Evolutionary conservation across 2,888 invertebrate genomes (phyloP).

Genomic region (Xanthorhoe designata): DNA sequence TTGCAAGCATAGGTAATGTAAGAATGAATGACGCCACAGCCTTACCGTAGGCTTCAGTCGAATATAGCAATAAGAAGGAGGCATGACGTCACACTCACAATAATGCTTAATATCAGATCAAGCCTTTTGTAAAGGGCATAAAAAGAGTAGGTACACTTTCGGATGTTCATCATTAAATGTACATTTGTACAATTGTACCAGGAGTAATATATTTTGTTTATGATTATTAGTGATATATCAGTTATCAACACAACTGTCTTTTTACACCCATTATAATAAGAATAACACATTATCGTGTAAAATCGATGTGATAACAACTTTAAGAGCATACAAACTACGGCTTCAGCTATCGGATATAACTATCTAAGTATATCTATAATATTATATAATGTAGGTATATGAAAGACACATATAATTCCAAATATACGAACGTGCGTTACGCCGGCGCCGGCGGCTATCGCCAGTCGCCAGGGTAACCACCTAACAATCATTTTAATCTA

Average conservation of each 20-base stretch:
- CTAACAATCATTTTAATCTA: constrained; percentile 21
- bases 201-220: not conserved
- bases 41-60: not conserved
- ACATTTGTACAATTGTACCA: constrained; percentile 4
- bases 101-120: constrained; percentile 3
- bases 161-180: not conserved
- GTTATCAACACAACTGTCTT: constrained; percentile 13
- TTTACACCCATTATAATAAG: constrained; percentile 25
- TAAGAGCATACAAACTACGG: constrained; percentile 43
- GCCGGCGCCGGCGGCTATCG: constrained; percentile 38
- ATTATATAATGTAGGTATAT: constrained; percentile 37
- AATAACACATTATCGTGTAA: constrained; percentile 43
- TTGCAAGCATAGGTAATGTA: not conserved
- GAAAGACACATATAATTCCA: constrained; percentile 50
- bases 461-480: constrained; percentile 45
- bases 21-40: not conserved
- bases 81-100: constrained; percentile 19
- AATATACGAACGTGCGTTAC: constrained; percentile 43
- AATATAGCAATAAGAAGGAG: not conserved
- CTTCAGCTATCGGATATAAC: constrained; percentile 50
- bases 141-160: constrained; percentile 19
- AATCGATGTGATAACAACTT: constrained; percentile 39
- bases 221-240: not conserved
- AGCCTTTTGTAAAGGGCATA: constrained; percentile 20
- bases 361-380: constrained; percentile 42